phyloP scores from a whole-genome alignment of 2,797 vertebrate species.

The Balearica regulorum region DNA sequence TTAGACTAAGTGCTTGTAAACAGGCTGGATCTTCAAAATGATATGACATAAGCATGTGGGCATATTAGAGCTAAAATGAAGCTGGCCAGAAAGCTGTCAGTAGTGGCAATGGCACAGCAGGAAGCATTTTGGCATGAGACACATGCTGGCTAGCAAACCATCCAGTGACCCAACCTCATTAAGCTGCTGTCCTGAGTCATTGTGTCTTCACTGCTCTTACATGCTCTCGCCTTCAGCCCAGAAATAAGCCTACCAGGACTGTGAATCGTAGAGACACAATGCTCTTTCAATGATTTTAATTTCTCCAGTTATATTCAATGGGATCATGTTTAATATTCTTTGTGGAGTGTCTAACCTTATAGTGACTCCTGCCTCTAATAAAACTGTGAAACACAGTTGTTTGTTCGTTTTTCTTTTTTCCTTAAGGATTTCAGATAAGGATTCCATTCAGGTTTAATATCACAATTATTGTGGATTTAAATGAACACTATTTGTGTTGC shows the following conservation, averaged over 20 bases:
- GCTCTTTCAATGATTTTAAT: background rate
- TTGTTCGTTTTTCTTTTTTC: background rate
- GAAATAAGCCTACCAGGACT: background rate
- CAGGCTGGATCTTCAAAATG: background rate
- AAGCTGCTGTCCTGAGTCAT: background rate
- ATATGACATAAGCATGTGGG: background rate
- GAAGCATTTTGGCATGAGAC: background rate
- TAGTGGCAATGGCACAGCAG: background rate
- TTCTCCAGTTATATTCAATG: background rate
- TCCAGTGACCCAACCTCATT: background rate
- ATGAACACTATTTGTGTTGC: constrained; percentile 33
- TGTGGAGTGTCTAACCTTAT: background rate
- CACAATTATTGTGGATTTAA: background rate
- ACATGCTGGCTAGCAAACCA: background rate
- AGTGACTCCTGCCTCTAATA: background rate
- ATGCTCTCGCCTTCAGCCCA: background rate
- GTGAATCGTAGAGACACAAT: background rate
- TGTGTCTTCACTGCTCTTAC: background rate
- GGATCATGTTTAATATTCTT: background rate
- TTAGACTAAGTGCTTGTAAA: background rate
- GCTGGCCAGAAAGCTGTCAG: background rate
- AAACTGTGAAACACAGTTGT: background rate
- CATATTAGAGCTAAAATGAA: background rate
- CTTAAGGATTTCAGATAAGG: background rate
- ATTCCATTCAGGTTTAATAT: background rate